phyloP scores from a whole-genome alignment of 2,888 invertebrate species.

The Dorcus parallelipipedus region DNA sequence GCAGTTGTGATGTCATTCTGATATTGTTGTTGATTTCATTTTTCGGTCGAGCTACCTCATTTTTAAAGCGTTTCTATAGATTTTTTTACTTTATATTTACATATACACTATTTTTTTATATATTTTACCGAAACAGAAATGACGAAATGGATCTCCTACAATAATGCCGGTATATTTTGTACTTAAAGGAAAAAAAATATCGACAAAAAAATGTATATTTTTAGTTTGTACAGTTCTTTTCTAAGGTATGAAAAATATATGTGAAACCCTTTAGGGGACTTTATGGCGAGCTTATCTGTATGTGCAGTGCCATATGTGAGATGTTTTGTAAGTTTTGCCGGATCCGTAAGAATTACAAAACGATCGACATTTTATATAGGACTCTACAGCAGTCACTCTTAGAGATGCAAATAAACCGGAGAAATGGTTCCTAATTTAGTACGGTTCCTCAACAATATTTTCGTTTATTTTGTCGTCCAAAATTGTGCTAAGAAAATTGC shows the following conservation, averaged over 20 bases:
- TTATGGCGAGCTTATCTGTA: slow-evolving; percentile 41
- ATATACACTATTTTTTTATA: slow-evolving; percentile 15
- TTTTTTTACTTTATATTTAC: slow-evolving; percentile 15
- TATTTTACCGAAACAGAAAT: slow-evolving; percentile 9
- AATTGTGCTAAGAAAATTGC: background rate
- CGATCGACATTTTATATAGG: slow-evolving; percentile 31
- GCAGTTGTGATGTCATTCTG: slow-evolving; percentile 22
- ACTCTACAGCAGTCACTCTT: slow-evolving; percentile 41
- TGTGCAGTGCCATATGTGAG: slow-evolving; percentile 45
- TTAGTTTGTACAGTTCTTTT: slow-evolving; percentile 40
- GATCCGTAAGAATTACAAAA: slow-evolving; percentile 13
- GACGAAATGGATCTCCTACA: slow-evolving; percentile 25
- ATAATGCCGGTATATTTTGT: slow-evolving; percentile 35
- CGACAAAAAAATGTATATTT: slow-evolving; percentile 19
- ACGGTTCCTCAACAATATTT: slow-evolving; percentile 49
- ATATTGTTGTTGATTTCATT: slow-evolving; percentile 13
- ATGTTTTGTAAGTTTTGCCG: slow-evolving; percentile 14
- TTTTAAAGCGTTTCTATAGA: slow-evolving; percentile 18
- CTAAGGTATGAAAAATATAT: slow-evolving; percentile 27
- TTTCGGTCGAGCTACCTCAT: slow-evolving; percentile 25
- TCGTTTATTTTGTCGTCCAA: background rate
- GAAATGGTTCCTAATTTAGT: slow-evolving; percentile 48
- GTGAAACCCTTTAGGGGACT: slow-evolving; percentile 29
- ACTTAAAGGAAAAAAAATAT: slow-evolving; percentile 14
- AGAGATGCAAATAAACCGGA: slow-evolving; percentile 48